Percentiles rank a stretch among this genome's conserved stretches.
These are phyloP conservation scores for Masticophis lateralis DNA, from an alignment of 2,797 vertebrate genomes.

Conservation along the genomic window DNA sequence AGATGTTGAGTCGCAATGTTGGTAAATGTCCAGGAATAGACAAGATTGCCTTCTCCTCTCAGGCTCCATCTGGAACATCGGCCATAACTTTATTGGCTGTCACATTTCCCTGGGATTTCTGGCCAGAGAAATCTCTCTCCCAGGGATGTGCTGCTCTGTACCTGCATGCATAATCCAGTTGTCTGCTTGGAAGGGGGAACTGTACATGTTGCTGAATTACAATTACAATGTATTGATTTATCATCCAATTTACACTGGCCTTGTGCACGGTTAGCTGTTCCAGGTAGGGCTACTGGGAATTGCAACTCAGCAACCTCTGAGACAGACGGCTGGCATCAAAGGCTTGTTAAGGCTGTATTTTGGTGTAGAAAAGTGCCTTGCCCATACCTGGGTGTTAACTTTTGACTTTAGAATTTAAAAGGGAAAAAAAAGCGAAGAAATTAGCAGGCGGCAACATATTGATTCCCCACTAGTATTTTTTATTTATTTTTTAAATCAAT, in stretches of 20 bases:
- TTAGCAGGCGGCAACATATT: neutral
- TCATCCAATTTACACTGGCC: neutral
- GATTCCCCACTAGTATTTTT: neutral
- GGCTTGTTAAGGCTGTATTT: neutral
- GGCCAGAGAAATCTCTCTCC: neutral
- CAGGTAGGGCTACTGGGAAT: neutral
- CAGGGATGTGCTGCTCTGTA: neutral
- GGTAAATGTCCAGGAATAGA: neutral
- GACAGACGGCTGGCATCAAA: neutral
- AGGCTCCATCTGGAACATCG: neutral
- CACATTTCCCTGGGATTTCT: neutral
- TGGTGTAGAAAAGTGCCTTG: neutral
- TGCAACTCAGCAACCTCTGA: neutral
- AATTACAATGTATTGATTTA: neutral
- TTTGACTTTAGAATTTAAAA: neutral
- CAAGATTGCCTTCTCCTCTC: neutral
- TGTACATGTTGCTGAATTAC: neutral
- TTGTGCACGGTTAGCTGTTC: neutral
- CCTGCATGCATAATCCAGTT: neutral
- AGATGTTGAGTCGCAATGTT: neutral
- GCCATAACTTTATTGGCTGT: neutral
- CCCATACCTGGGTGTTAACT: neutral
- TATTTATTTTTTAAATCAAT: neutral
- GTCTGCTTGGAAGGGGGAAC: neutral
- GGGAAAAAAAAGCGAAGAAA: neutral